Percentiles rank a stretch among this genome's conserved stretches.
Conservation (phyloP, 2,797 vertebrate species). For the Liasis olivaceus region DNA sequence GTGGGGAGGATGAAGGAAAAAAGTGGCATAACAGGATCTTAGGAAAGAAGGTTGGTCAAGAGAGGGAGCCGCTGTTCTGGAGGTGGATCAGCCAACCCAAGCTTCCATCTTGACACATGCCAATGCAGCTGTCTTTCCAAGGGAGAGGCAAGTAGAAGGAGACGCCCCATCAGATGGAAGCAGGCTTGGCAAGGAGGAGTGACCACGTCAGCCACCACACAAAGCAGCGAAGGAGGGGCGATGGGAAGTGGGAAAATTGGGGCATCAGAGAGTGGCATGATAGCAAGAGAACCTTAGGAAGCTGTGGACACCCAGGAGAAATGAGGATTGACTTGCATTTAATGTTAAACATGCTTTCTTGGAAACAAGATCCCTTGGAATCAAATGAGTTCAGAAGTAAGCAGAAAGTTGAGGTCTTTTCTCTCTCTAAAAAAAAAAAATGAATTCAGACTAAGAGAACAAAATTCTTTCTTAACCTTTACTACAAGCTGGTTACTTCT, state of each 20-base stretch:
- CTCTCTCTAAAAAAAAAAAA: neutral
- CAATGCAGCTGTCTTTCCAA: neutral
- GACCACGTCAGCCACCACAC: constrained; percentile 19
- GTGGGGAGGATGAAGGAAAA: neutral
- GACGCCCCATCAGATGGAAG: neutral
- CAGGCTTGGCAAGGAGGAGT: neutral
- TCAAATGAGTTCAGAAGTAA: neutral
- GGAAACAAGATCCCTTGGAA: neutral
- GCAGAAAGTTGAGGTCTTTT: neutral
- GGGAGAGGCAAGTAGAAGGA: neutral
- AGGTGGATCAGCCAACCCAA: neutral
- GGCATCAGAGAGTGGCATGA: neutral
- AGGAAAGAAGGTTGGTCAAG: neutral
- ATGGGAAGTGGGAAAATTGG: neutral
- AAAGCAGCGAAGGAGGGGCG: neutral
- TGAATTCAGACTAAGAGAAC: neutral
- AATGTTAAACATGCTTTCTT: neutral
- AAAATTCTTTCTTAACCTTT: neutral
- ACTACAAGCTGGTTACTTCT: neutral
- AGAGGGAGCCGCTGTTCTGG: neutral
- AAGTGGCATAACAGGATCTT: neutral
- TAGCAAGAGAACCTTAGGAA: neutral
- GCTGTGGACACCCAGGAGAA: neutral
- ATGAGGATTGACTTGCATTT: neutral
- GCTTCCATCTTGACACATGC: neutral